Base-by-base conservation (phyloP, 2,113 vertebrate species). In the Microcebus lehilahytsara region DNA sequence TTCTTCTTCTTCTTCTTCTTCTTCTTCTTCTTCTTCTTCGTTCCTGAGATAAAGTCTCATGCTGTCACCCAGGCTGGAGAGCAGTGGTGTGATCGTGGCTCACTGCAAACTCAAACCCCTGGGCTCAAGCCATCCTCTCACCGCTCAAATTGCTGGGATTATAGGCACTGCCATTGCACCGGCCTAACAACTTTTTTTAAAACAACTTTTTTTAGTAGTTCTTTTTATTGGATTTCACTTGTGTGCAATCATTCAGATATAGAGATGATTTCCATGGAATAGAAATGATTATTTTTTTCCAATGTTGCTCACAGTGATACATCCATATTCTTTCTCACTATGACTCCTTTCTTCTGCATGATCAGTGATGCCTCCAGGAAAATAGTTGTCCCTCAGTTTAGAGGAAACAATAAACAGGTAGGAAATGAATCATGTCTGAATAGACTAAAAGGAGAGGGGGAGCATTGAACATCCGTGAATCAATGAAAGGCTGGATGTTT, bases 361-460 rank as follows among this genome's bases (percentile, higher is more conserved):
- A n/a, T 51, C 78, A 92, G 3, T 13, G 32, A 49, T 25, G 20
- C n/a, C 62, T 37, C 7, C 71, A 87, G 37, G 56, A 25, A 81
- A 27, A 14, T 7, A 49, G 5, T 87, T 91, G n/a, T 13, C 16
- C 16, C 2, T 87, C 53, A 75, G 27, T 78, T 62, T 83, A 60
- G 46, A 74, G 42, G 72, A 66, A n/a, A 89, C 12, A 5, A 46
- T 62, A 32, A 66, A 20, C 19, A 84, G 20, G n/a, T 51, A 17
- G 40, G 37, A n/a, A 49, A 46, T 30, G 32, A 40, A 11, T 42
- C 30, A 4, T 71, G 17, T 49, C 25, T 85, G 37, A 79, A 72
- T 1, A 53, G 49, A 49, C 1, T 20, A 72, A n/a, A 25, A n/a
- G 74, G 5, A 30, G 0, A 32, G 2, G 4, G 22, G 8, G 13